phyloP scores from a whole-genome alignment of 2,113 vertebrate genomes.

The Indicator indicator region DNA sequence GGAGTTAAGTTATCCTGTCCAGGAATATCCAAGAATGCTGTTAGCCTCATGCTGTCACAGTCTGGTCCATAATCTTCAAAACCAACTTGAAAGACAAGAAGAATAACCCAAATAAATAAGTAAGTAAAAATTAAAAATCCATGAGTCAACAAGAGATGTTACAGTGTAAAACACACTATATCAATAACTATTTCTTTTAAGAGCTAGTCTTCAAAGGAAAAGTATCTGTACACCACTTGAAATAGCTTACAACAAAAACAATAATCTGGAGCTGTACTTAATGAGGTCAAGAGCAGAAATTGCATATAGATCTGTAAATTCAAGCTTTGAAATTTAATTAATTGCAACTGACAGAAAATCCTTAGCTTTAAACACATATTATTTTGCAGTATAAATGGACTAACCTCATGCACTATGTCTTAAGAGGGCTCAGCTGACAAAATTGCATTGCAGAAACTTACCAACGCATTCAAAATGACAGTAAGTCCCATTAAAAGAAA shows the following conservation, averaged over 20 bases:
- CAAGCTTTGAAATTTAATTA: not conserved
- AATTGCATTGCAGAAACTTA: not conserved
- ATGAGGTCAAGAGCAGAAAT: not conserved
- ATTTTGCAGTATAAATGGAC: not conserved
- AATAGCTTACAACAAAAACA: not conserved
- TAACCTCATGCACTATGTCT: not conserved
- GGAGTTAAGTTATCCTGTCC: constrained; percentile 88
- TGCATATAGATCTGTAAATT: not conserved
- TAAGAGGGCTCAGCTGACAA: not conserved
- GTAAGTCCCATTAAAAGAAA: not conserved
- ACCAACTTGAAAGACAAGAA: constrained; percentile 76
- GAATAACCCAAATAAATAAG: not conserved
- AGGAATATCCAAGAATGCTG: constrained; percentile 85
- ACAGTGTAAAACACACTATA: not conserved
- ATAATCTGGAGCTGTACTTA: not conserved
- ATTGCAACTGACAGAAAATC: not conserved
- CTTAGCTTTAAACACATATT: not conserved
- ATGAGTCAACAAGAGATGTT: not conserved
- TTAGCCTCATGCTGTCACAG: constrained; percentile 87
- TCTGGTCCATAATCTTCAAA: constrained; percentile 91
- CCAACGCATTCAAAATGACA: not conserved
- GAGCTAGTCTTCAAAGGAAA: not conserved
- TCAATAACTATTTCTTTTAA: not conserved
- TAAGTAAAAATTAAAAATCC: too few relatives aligned
- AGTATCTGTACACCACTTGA: not conserved